Percentiles rank a stretch among this genome's conserved stretches.
These are phyloP conservation scores for Enteromius trimaculatus DNA, from an alignment of 2,797 vertebrate species.

Conservation along the genomic window DNA sequence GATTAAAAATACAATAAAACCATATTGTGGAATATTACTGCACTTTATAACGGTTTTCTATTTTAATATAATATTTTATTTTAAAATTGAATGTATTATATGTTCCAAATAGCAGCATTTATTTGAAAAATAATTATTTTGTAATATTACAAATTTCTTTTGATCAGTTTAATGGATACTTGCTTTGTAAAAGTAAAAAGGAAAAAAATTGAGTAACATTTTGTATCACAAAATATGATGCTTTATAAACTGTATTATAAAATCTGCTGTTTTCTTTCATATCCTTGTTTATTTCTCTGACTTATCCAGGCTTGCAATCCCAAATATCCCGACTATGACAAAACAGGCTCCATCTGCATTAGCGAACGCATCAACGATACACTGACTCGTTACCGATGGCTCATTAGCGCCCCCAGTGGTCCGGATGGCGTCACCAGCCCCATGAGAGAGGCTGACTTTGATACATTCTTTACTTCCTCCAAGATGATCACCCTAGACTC, in stretches of 20 bases:
- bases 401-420: conserved; percentile 86
- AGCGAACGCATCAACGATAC: conserved; percentile 92
- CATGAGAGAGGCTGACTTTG: conserved; percentile 91
- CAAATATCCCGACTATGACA: conserved; percentile 89
- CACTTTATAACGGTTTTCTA: not conserved
- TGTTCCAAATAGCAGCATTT: not conserved
- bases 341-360: conserved; percentile 90
- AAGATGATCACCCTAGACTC: conserved; percentile 92
- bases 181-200: not conserved
- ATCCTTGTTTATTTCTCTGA: not conserved
- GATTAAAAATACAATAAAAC: not conserved
- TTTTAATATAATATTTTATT: not conserved
- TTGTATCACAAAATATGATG: not conserved
- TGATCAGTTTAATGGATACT: not conserved
- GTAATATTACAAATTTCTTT: not conserved
- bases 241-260: not conserved
- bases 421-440: conserved; percentile 88
- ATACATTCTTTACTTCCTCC: conserved; percentile 95
- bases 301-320: conserved; percentile 87
- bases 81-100: not conserved
- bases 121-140: not conserved
- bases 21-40: not conserved
- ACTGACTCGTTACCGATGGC: conserved; percentile 90
- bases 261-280: not conserved
- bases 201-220: not conserved